A percentile compares a stretch with the other conserved stretches of the same genome.
Evolutionary conservation across 92 coral and sea anemone species (phyloP).

Genomic region (Porites evermanni): DNA sequence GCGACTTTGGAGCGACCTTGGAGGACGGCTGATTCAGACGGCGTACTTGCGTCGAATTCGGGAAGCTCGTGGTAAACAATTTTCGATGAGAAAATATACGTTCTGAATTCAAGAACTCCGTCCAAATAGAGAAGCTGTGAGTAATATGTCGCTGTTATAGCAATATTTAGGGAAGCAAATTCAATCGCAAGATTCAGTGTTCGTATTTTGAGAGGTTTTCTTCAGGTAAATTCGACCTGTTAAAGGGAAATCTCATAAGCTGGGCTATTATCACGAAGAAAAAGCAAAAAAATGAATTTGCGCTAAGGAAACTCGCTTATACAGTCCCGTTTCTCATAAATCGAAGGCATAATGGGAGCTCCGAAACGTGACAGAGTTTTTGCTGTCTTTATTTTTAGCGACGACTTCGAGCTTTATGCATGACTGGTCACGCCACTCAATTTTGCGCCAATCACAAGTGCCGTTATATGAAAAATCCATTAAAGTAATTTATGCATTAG

Average conservation of each 20-base stretch:
- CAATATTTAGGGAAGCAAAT: conserved; percentile 1
- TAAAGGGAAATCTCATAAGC: too few relatives aligned
- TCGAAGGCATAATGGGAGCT: not conserved
- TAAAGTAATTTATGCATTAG: too few relatives aligned
- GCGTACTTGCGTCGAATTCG: not conserved
- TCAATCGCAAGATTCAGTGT: conserved; percentile 7
- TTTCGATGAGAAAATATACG: conserved; percentile 5
- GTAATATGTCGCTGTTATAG: not conserved
- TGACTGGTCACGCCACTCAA: not conserved
- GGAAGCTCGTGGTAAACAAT: conserved; percentile 24
- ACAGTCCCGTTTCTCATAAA: conserved; percentile 5
- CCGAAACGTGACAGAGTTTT: not conserved
- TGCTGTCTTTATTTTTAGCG: not conserved
- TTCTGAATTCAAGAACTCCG: not conserved
- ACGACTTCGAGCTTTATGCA: not conserved
- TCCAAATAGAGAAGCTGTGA: not conserved
- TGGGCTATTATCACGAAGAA: too few relatives aligned
- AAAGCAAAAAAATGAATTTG: not conserved
- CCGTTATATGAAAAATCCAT: not conserved
- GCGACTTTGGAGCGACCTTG: not conserved
- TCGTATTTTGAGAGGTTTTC: not conserved
- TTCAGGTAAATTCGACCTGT: too few relatives aligned
- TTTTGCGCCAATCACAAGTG: too few relatives aligned
- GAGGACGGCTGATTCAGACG: not conserved
- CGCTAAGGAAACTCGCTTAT: not conserved